These are phyloP conservation scores for Thyatira batis DNA, from an alignment of 2,888 invertebrate genomes.

Conservation along the genomic window DNA sequence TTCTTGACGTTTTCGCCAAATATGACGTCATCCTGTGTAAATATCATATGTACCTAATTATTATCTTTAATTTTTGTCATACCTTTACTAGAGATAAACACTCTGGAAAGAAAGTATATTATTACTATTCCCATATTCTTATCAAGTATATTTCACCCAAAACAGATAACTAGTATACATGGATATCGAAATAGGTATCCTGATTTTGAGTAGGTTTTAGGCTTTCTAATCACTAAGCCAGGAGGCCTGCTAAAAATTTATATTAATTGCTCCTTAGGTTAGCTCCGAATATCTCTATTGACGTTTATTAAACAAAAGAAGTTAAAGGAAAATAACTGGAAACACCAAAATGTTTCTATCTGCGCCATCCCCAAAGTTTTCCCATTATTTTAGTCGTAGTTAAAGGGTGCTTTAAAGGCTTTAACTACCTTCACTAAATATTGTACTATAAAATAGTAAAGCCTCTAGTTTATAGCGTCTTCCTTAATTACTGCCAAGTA, in stretches of 20 bases:
- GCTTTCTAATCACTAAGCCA: no score
- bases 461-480: background rate
- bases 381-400: background rate
- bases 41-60: background rate
- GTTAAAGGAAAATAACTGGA: background rate
- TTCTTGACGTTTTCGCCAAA: conserved; percentile 50
- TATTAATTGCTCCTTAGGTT: no score
- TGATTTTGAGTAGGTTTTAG: no score
- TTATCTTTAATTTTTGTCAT: background rate
- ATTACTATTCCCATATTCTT: no score
- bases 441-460: background rate
- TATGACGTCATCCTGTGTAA: conserved; percentile 42
- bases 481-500: background rate
- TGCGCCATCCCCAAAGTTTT: background rate
- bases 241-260: no score
- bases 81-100: no score
- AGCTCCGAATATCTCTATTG: background rate
- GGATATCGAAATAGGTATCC: no score
- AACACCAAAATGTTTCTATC: background rate
- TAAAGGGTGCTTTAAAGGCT: background rate
- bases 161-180: no score
- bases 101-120: no score
- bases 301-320: background rate
- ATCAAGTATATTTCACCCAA: no score
- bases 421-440: background rate